Percentiles rank a stretch among this genome's conserved stretches.
These are phyloP conservation scores for Poecilia latipinna DNA, from an alignment of 2,113 vertebrate genomes.

Conservation along the genomic window DNA sequence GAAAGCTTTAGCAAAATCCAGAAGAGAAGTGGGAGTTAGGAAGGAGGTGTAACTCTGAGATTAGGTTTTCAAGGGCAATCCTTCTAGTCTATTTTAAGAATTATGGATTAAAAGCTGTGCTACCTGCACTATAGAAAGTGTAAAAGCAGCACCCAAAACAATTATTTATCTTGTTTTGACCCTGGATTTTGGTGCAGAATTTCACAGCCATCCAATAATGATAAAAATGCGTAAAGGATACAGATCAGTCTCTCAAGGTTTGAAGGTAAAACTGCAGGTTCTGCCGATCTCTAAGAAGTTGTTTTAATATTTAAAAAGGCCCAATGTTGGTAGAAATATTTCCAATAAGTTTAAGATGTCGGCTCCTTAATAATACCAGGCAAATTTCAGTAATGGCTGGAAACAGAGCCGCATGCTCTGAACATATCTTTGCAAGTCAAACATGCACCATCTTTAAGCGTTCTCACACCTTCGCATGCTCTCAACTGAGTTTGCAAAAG, in stretches of 20 bases:
- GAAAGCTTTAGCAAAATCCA: neutral
- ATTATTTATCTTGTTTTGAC: neutral
- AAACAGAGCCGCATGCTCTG: constrained; percentile 52
- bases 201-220: neutral
- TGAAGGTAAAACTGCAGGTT: constrained; percentile 38
- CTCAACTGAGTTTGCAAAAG: constrained; percentile 54
- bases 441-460: constrained; percentile 35
- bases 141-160: too few relatives aligned
- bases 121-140: neutral
- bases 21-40: neutral
- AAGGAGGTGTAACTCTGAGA: neutral
- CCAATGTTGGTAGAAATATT: constrained; percentile 38
- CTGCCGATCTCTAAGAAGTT: constrained; percentile 39
- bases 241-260: constrained; percentile 12
- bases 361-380: constrained; percentile 61
- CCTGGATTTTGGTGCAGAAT: neutral
- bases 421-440: constrained; percentile 61
- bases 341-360: constrained; percentile 56
- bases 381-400: constrained; percentile 45
- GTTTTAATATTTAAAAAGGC: constrained; percentile 64
- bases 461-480: constrained; percentile 20
- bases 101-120: neutral
- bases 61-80: neutral
- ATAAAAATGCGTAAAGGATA: neutral
- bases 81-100: neutral